Evolutionary conservation across 2,113 vertebrate species (phyloP).

Genomic region (Colius striatus): DNA sequence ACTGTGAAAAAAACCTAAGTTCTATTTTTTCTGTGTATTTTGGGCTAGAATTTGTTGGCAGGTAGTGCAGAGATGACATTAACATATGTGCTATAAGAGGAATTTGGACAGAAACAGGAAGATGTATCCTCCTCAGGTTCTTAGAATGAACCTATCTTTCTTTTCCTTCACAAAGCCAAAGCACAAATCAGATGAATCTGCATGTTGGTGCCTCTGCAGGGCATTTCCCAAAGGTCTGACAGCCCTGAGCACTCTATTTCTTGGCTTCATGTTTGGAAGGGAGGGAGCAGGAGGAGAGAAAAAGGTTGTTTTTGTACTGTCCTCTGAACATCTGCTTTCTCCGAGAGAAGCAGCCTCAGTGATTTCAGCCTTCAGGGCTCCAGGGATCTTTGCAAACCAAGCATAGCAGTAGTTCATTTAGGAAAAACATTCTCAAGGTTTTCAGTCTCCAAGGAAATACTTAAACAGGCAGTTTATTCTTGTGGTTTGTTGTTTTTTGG

Average conservation of each 20-base stretch:
- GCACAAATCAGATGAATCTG: not conserved
- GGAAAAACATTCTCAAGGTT: slow-evolving; percentile 64
- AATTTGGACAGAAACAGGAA: not conserved
- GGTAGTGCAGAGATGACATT: not conserved
- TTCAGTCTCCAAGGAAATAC: slow-evolving; percentile 50
- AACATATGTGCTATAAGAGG: not conserved
- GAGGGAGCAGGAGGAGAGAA: not conserved
- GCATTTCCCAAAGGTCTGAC: not conserved
- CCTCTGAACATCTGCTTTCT: slow-evolving; percentile 70
- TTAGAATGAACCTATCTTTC: not conserved
- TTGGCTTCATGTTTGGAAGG: not conserved
- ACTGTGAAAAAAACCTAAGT: not conserved
- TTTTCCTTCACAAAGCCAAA: not conserved
- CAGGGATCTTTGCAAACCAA: slow-evolving; percentile 71
- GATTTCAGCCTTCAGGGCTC: slow-evolving; percentile 65
- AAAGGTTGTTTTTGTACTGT: slow-evolving; percentile 32
- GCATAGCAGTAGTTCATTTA: slow-evolving; percentile 65
- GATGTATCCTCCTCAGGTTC: not conserved
- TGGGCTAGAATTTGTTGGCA: not conserved
- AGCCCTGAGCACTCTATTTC: slow-evolving; percentile 2
- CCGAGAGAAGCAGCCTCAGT: slow-evolving; percentile 47
- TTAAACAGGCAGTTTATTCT: slow-evolving; percentile 64
- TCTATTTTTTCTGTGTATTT: not conserved
- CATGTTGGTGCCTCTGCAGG: not conserved
- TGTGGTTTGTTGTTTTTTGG: not conserved